These are phyloP conservation scores for Matsumyia berberina DNA, from an alignment of 2,888 invertebrate species.

Conservation along the genomic window DNA sequence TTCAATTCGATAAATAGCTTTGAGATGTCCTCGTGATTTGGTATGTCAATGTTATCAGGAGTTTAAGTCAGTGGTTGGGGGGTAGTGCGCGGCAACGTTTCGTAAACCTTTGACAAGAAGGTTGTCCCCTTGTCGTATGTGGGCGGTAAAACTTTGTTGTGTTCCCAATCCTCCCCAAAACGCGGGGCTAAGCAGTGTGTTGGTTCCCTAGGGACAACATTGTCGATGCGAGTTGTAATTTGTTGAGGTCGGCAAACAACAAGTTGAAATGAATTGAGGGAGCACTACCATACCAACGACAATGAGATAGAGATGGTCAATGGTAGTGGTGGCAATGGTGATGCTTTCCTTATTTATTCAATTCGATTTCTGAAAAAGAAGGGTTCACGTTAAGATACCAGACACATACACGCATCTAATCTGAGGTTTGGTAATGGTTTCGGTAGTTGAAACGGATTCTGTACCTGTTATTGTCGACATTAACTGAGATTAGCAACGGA, in stretches of 20 bases:
- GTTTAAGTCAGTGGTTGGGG: slow-evolving; percentile 22
- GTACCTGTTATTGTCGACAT: slow-evolving; percentile 46
- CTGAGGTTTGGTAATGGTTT: slow-evolving; percentile 13
- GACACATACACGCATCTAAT: neutral
- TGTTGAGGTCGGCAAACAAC: slow-evolving; percentile 73
- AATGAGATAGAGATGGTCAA: neutral
- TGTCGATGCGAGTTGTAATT: slow-evolving; percentile 61
- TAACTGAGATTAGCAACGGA: slow-evolving; percentile 49
- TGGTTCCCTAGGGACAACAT: slow-evolving; percentile 47
- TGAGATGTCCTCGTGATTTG: slow-evolving; percentile 74
- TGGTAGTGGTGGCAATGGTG: neutral
- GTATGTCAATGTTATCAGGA: slow-evolving; percentile 71
- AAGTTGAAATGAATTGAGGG: slow-evolving; percentile 69
- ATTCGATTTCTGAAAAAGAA: slow-evolving; percentile 32
- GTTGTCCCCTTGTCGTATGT: slow-evolving; percentile 12
- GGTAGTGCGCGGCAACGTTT: slow-evolving; percentile 13
- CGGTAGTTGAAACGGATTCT: slow-evolving; percentile 27
- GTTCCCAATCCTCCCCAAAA: slow-evolving; percentile 7
- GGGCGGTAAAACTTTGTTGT: slow-evolving; percentile 43
- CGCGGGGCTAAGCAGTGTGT: neutral
- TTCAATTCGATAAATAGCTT: slow-evolving; percentile 67
- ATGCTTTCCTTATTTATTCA: slow-evolving; percentile 41
- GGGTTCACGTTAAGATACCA: slow-evolving; percentile 34
- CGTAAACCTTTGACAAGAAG: slow-evolving; percentile 61
- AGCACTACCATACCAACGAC: slow-evolving; percentile 29